Base-by-base conservation (phyloP, 2,113 vertebrate genomes). In the Regulus satrapa region DNA sequence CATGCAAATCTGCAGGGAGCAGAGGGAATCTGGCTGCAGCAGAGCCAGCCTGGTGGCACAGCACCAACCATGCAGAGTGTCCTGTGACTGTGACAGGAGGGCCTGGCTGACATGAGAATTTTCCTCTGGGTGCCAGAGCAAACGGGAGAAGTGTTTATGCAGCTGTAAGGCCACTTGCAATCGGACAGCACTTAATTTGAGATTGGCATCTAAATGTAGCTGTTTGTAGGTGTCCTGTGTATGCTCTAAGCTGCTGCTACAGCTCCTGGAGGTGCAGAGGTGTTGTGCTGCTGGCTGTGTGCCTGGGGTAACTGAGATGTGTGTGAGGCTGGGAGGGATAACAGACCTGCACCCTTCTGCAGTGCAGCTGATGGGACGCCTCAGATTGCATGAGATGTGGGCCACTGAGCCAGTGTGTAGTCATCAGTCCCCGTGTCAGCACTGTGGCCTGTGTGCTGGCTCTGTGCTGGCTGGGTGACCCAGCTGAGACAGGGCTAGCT, bases 121-220 rank as follows among this genome's bases (percentile, higher is more conserved):
- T n/a, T n/a, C 77, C 92, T 34, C 0, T 17, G 40, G 15, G 36
- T 85, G 77, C 73, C 90, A 82, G 61, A 46, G 48, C 5, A 2
- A 20, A 23, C 5, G 4, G 43, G 51, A 84, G 29, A 40, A 32
- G 43, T 0, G 3, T 51, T 71, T 58, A 29, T 69, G 36, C 56
- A 59, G 18, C 64, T 71, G 3, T 25, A 34, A 31, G 59, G 59
- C 40, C 81, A 10, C 40, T 73, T 72, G 21, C 25, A 40, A 40
- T 61, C 61, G 49, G 32, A 40, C 64, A 89, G 51, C n/a, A 5
- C 48, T 72, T 40, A 36, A 32, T 55, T 23, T 85, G 58, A 68
- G 52, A 40, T 31, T 0, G 0, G 28, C 36, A n/a, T 20, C 40
- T 79, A n/a, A 32, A 28, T 19, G 67, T 15, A 61, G 40, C 23